Base-by-base conservation (phyloP, 1,140 invertebrate species). In the Drosophila albomicans region DNA sequence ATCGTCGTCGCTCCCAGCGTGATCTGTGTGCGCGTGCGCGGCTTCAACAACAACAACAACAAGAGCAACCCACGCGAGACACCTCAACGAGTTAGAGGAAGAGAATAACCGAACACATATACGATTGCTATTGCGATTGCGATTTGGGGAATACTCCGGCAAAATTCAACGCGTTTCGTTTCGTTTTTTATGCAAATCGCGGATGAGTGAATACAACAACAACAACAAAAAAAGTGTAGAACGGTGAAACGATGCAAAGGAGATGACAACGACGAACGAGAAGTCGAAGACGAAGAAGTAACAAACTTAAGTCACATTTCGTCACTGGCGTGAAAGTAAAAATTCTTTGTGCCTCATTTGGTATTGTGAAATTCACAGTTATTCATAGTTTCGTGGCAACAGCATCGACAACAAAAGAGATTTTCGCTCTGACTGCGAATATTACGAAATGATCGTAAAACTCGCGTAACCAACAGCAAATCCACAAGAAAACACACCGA, bases 1-100 rank as follows among this genome's bases (percentile, higher is more conserved):
- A 72, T 54, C 70, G 51, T 57, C 32, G 49, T 71, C 62, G 61
- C 68, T 64, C 63, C 32, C 57, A 58, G 56, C 71, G 73, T 51
- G 63, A 64, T 63, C 51, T 81, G 78, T 88, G 84, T 88, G 84
- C 85, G 84, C 84, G 84, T 88, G 84, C 84, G 80, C 84, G 49
- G 16, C 75, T 46, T 7, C 74, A 30, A 46, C 51, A 32, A 66
- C 35, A 54, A 25, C 63, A 61, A 43, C 79, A 41, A 57, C 48
- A 54, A 54, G 28, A 35, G 62, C 62, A 67, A 48, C 72, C 72
- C 72, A 75, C 72, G 72, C 72, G 65, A 75, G 35, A 68, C 64
- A 61, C 6, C 45, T 30, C 28, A 32, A 52, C 25, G 20, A 56
- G 30, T 56, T 56, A 38, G 52, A 35, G 52, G 54, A 62, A 62